Base-by-base conservation (phyloP, 1,140 invertebrate genomes). In the Brachionus rotundiformis region DNA sequence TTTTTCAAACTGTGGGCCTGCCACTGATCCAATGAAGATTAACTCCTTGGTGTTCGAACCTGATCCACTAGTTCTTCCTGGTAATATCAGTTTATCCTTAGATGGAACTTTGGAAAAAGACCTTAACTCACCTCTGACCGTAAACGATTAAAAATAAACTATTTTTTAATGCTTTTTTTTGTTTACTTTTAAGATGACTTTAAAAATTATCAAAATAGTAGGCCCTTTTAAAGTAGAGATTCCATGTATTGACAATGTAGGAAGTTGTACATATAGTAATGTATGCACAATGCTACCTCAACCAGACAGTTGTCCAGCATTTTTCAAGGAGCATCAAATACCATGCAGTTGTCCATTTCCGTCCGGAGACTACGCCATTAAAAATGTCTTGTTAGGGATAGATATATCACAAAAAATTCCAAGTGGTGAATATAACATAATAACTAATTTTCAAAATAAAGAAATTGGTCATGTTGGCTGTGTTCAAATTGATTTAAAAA, bases 181-280 rank as follows among this genome's bases (percentile, higher is more conserved):
- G 1, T 80, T 0, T 19, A 39, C 7, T 41, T 41, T 80, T 2
- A 36, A 73, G 81, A 54, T 71, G 33, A 31, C 23, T n/a, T 33
- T 82, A 1, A 82, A 49, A 49, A 33, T 82, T 2, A 68, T 63
- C 11, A 71, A 47, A 82, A 82, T 63, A 33, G 68, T 82, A 59
- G 81, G 63, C 13, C 61, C 61, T 16, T 49, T 82, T 27, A 63
- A 82, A 39, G 68, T 82, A 25, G 63, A 82, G 23, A 71, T 82
- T 23, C 81, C 81, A 59, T 82, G 81, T 61, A 71, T 82, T 33
- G 81, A 82, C 41, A 61, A 75, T 39, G 19, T 71, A 4, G 81
- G 81, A 16, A 71, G 61, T 13, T 82, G 81, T 59, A 82, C 63
- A 5, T 82, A 82, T 39, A 61, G 36, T 23, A 25, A 82, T 75